These are phyloP conservation scores for Strix aluco DNA, from an alignment of 2,113 vertebrate species.

Conservation along the genomic window DNA sequence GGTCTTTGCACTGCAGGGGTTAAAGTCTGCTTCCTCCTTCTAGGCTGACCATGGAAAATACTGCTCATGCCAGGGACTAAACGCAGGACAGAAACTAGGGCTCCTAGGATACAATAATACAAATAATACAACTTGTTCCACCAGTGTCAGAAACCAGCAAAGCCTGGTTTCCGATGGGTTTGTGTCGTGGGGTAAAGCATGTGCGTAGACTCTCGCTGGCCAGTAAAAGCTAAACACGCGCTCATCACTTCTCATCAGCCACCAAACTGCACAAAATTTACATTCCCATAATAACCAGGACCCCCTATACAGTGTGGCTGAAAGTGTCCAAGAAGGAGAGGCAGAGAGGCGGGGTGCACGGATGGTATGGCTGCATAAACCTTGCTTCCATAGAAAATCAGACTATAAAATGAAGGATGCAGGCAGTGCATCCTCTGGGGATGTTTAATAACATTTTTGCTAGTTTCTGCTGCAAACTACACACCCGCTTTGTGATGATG, in stretches of 20 bases:
- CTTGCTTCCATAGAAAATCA: neutral
- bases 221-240: neutral
- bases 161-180: neutral
- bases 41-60: constrained; percentile 54
- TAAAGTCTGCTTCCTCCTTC: constrained; percentile 14
- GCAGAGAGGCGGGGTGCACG: fast-evolving
- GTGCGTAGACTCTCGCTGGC: neutral
- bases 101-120: constrained; percentile 60
- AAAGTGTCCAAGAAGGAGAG: neutral
- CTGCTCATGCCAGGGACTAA: neutral
- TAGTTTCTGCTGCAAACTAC: neutral
- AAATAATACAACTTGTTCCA: constrained; percentile 49
- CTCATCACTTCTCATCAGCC: neutral
- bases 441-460: neutral
- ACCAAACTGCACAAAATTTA: neutral
- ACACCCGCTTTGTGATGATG: neutral
- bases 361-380: neutral
- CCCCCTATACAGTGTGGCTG: neutral
- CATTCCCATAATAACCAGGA: neutral
- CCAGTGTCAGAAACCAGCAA: neutral
- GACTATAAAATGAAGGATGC: neutral
- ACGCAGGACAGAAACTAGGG: constrained; percentile 2
- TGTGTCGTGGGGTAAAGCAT: neutral
- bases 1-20: neutral
- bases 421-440: neutral